These are phyloP conservation scores for Drosophila nr. fundita DNA, from an alignment of 2,888 invertebrate species.

Conservation along the genomic window DNA sequence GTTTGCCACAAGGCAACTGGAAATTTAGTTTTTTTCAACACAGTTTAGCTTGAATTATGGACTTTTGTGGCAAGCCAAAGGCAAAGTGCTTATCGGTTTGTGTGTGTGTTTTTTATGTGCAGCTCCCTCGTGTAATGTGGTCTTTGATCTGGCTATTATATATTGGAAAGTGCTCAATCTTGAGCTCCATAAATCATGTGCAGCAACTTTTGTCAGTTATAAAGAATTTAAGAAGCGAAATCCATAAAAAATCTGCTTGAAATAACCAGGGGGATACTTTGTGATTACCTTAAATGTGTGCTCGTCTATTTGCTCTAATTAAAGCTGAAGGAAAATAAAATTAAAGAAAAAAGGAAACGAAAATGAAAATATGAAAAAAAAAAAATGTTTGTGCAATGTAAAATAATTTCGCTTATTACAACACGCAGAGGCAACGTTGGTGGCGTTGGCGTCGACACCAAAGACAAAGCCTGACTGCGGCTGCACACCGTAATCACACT, in stretches of 20 bases:
- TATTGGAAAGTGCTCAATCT: slow-evolving; percentile 59
- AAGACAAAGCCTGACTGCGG: slow-evolving; percentile 59
- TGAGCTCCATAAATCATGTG: slow-evolving; percentile 49
- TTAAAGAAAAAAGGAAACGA: not conserved
- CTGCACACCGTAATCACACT: slow-evolving; percentile 61
- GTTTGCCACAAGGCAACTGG: slow-evolving; percentile 60
- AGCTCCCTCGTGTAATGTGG: slow-evolving; percentile 28
- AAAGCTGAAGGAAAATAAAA: slow-evolving; percentile 15
- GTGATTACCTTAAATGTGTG: slow-evolving; percentile 28
- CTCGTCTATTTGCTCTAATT: slow-evolving; percentile 46
- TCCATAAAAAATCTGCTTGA: not conserved
- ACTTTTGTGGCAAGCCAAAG: slow-evolving; percentile 22
- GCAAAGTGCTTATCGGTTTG: slow-evolving; percentile 64
- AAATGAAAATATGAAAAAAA: slow-evolving; percentile 6
- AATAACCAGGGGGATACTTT: not conserved
- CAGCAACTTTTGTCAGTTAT: slow-evolving; percentile 14
- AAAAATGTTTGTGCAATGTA: slow-evolving; percentile 47
- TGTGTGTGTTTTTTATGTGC: slow-evolving; percentile 17
- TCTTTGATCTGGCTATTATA: slow-evolving; percentile 59
- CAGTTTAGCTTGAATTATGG: slow-evolving; percentile 46
- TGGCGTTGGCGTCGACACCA: slow-evolving; percentile 25
- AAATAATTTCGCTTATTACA: slow-evolving; percentile 73
- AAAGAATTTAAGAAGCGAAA: not conserved
- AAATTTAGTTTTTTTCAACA: slow-evolving; percentile 59
- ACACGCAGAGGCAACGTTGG: slow-evolving; percentile 37